Evolutionary conservation across 2,797 vertebrate species (phyloP), one percentile per base, ranked within the genome.

Genomic region (Heteromormyrus szaboi): DNA sequence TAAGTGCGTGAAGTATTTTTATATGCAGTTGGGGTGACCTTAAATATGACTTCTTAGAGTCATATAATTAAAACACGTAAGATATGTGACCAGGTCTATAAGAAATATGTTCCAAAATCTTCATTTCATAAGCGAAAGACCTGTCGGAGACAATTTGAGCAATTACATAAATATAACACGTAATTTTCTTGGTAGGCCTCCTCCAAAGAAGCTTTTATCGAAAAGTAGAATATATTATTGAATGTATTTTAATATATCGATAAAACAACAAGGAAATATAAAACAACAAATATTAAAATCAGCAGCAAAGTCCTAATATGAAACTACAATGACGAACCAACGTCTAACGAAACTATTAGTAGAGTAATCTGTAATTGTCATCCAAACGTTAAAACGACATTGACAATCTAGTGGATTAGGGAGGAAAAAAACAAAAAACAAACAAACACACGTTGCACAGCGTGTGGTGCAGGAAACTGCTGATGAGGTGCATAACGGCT

Each of bases 401-500:
- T 17, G 37, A 17, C 12, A 2, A 37, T 14, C 12, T 76, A 12
- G 11, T 68, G 68, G 33, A 76, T 37, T 17, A 76, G 68, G 33
- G 33, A 1, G 29, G 29, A 8, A 17, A 76, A 41, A 7, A 76
- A 37, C 8, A 8, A 0, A 22, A 37, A 4, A 50, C 11, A 65
- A 33, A 22, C 3, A 85, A 50, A 85, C 79, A 85, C 79, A 89
- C 81, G 54, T 85, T 65, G 79, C 41, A 56, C 59, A 29, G 46
- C 88, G 7, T 44, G 79, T 68, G 79, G 88, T 89, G 88, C 25
- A 9, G 3, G 50, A n/a, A 89, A 88, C 72, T 91, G 85, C 90
- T 91, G 85, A 90, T 86, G 53, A 53, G 56, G 86, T 90, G 68
- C 90, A 90, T 83, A 56, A 37, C 53, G 37, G 19, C 44, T 84